Conservation (phyloP, 1,140 invertebrate species). For the Marisa cornuarietis region DNA sequence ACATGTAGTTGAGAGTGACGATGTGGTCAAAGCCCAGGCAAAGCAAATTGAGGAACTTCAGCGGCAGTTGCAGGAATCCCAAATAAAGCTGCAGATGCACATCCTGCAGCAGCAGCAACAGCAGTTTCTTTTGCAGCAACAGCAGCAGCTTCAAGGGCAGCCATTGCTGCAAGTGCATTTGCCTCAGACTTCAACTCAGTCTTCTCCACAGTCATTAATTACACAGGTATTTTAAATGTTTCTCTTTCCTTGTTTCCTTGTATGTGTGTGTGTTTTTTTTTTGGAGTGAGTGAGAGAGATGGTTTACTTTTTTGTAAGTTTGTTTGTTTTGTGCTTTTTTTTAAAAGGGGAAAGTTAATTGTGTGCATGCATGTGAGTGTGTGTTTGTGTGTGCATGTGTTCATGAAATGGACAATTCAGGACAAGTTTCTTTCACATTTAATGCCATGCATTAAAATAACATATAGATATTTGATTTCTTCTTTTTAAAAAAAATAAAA, state of each 20-base stretch:
- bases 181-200: slow-evolving; percentile 23
- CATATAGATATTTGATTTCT: no score
- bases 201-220: slow-evolving; percentile 15
- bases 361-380: no score
- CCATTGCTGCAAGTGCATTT: slow-evolving; percentile 60
- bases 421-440: no score
- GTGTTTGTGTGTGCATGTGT: no score
- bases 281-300: no score
- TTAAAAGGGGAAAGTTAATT: no score
- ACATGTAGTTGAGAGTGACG: slow-evolving; percentile 19
- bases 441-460: no score
- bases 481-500: neutral
- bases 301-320: neutral
- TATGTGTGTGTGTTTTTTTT: no score
- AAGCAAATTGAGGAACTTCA: slow-evolving; percentile 85
- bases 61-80: slow-evolving; percentile 73
- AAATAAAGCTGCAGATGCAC: slow-evolving; percentile 51
- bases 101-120: slow-evolving; percentile 43
- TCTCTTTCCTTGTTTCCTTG: neutral
- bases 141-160: slow-evolving; percentile 24
- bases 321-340: neutral
- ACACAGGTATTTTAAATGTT: slow-evolving; percentile 3
- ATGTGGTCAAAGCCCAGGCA: slow-evolving; percentile 35
- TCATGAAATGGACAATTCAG: no score
- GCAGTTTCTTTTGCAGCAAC: slow-evolving; percentile 34